These are phyloP conservation scores for Enteromius thamalakanensis DNA, from an alignment of 2,797 vertebrate genomes.

Conservation along the genomic window DNA sequence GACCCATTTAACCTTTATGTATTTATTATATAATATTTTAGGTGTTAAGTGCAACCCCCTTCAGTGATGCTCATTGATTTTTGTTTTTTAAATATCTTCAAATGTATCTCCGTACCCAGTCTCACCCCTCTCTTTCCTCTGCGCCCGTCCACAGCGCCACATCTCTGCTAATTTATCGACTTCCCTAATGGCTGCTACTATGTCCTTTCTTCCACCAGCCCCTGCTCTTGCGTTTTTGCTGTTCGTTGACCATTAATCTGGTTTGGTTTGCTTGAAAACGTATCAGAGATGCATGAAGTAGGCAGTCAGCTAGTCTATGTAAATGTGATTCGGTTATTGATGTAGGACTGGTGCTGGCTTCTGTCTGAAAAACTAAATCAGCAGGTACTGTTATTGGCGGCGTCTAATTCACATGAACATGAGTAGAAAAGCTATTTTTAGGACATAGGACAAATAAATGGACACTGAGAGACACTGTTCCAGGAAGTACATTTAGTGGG, in stretches of 20 bases:
- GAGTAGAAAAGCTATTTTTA: constrained; percentile 40
- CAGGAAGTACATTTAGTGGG: constrained; percentile 23
- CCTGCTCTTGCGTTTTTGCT: constrained; percentile 58
- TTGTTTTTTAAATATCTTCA: constrained; percentile 32
- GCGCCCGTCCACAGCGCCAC: constrained; percentile 41
- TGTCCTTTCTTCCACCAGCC: constrained; percentile 64
- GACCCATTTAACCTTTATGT: not conserved
- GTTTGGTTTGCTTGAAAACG: constrained; percentile 63
- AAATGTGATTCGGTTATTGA: constrained; percentile 46
- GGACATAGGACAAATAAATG: constrained; percentile 32
- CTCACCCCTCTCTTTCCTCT: constrained; percentile 25
- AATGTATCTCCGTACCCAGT: constrained; percentile 36
- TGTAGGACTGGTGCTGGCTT: constrained; percentile 16
- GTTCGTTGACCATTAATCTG: constrained; percentile 65
- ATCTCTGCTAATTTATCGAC: constrained; percentile 76
- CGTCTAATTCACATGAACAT: constrained; percentile 39
- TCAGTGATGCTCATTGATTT: not conserved
- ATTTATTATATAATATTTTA: not conserved
- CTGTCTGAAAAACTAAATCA: constrained; percentile 33
- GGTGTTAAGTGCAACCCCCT: not conserved
- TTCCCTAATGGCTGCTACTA: constrained; percentile 72
- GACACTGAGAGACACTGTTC: constrained; percentile 15
- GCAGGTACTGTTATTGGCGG: constrained; percentile 23
- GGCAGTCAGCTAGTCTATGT: constrained; percentile 39
- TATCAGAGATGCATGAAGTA: constrained; percentile 49